Conservation (phyloP, 2,888 invertebrate genomes). For the Euzophera pinguis region DNA sequence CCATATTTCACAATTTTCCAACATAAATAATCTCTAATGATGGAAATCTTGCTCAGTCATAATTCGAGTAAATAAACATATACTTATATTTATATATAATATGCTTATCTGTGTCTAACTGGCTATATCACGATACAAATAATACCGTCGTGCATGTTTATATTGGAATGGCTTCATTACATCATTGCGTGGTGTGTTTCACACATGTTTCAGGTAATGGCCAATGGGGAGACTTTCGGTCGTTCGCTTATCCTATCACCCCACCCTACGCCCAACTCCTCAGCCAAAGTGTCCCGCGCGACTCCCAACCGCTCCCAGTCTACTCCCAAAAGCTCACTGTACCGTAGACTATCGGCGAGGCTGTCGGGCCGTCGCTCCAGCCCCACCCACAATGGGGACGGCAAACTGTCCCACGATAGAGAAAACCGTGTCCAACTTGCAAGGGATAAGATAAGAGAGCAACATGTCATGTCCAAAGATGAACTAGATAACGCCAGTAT, state of each 20-base stretch:
- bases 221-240: conserved; percentile 83
- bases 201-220: conserved; percentile 85
- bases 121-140: conserved; percentile 50
- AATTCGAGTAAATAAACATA: neutral
- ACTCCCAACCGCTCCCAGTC: conserved; percentile 66
- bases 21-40: neutral
- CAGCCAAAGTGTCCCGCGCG: conserved; percentile 52
- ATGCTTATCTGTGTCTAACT: conserved; percentile 53
- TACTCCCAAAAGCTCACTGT: conserved; percentile 70
- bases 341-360: conserved; percentile 70
- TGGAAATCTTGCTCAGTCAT: neutral
- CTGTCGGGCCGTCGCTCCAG: conserved; percentile 62
- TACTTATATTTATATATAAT: neutral
- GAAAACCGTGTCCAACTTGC: conserved; percentile 56
- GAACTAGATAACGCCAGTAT: conserved; percentile 50
- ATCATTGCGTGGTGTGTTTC: conserved; percentile 81
- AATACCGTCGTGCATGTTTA: conserved; percentile 72
- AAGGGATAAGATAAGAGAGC: conserved; percentile 52
- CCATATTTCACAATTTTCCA: neutral
- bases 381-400: conserved; percentile 38
- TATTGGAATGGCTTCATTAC: conserved; percentile 79
- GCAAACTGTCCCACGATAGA: conserved; percentile 35
- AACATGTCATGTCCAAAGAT: conserved; percentile 44
- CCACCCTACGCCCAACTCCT: conserved; percentile 60
- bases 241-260: conserved; percentile 81